phyloP scores from a whole-genome alignment of 2,888 invertebrate genomes.

The Zele albiditarsus region DNA sequence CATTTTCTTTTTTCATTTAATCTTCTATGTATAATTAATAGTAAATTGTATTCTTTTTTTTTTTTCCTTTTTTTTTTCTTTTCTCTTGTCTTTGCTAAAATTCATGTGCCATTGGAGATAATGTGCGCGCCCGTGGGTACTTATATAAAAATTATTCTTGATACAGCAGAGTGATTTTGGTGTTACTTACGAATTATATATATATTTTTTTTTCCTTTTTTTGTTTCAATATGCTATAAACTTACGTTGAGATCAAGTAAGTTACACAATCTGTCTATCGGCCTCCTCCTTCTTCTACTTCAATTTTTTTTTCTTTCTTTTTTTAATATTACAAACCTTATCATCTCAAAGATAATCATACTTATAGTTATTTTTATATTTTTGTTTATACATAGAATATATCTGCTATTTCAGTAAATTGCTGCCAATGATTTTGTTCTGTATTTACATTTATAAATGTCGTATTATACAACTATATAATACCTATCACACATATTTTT shows the following conservation, averaged over 20 bases:
- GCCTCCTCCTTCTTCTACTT: constrained; percentile 55
- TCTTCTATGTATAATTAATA: constrained; percentile 56
- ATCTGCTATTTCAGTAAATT: constrained; percentile 58
- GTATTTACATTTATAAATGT: constrained; percentile 70
- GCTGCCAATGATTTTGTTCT: constrained; percentile 63
- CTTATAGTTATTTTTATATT: constrained; percentile 47
- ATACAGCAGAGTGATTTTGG: constrained; percentile 70
- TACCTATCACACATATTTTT: constrained; percentile 58
- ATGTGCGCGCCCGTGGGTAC: constrained; percentile 70
- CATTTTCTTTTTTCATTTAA: constrained; percentile 52
- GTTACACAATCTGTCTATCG: constrained; percentile 67
- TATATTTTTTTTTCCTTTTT: constrained; percentile 41
- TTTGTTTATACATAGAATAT: constrained; percentile 60
- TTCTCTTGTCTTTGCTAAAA: constrained; percentile 52
- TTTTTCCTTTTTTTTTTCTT: constrained; percentile 34
- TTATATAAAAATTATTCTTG: constrained; percentile 71
- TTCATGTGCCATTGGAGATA: constrained; percentile 69
- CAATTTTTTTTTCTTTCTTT: too few relatives aligned
- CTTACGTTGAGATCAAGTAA: constrained; percentile 71
- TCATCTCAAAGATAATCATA: constrained; percentile 63
- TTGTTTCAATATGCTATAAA: constrained; percentile 54
- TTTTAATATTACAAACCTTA: constrained; percentile 68
- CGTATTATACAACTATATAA: constrained; percentile 67
- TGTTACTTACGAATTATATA: constrained; percentile 67
- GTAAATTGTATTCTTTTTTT: constrained; percentile 54